Evolutionary conservation across 1,140 invertebrate genomes (phyloP), one percentile per base, ranked within the genome.

Genomic region (Latrodectus geometricus): DNA sequence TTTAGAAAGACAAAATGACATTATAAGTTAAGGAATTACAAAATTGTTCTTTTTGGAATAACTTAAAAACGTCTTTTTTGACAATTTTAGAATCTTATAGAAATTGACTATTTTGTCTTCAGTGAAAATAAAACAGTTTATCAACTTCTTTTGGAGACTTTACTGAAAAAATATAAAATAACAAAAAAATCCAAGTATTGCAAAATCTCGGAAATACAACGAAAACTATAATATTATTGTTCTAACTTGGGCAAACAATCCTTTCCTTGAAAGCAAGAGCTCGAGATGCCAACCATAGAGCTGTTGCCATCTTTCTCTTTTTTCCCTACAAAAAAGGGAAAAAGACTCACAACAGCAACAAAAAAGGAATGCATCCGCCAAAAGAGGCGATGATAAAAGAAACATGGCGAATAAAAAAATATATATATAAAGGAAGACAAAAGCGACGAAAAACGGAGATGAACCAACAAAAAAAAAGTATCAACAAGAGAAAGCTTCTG

Each of bases 391-490:
- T 11, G 54, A 61, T 61, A 61, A 61, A 61, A 61, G 54, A 61
- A 61, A 61, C 54, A 61, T 17, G 54, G 54, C 11, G 54, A 61
- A 61, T 61, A 61, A 61, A 61, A 61, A 61, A 61, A 17, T 17
- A 17, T 11, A 17, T 17, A 17, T 11, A 11, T 61, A 61, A 61
- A 61, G 17, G 17, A 17, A 61, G 54, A 61, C 54, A 61, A 61
- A 61, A 61, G 52, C 20, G 12, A 8, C 3, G 15, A 76, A 56
- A 76, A 76, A 76, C 72, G 52, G 35, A 35, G 35, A 74, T 74
- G 72, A 76, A 61, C 52, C 74, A 35, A 54, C 7, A 54, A 9
- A 9, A n/a, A 56, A 76, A 21, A 48, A 20, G 56, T 76, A n/a
- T 21, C 15, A 20, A 9, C 11, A 5, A 14, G 21, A 17, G 35